Percentiles rank a stretch among this genome's conserved stretches.
Conservation (phyloP, 2,888 invertebrate species). For the Limnephilus lunatus region DNA sequence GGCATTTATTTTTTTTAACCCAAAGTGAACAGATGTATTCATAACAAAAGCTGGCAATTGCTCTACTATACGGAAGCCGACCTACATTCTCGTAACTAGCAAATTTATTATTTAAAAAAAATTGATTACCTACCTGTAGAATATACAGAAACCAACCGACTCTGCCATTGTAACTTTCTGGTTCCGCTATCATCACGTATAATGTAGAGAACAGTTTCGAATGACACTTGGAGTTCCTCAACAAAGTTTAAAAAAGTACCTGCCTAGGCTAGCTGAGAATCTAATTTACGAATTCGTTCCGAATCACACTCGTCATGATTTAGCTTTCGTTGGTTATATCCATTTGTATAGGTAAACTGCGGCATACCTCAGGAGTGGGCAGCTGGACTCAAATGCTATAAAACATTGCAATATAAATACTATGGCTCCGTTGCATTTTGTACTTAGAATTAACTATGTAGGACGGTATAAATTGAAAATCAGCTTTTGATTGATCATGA, state of each 20-base stretch:
- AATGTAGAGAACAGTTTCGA: not conserved
- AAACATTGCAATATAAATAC: not conserved
- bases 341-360: not conserved
- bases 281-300: constrained; percentile 32
- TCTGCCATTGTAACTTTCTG: not conserved
- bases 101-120: not conserved
- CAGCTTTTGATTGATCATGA: not conserved
- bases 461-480: not conserved
- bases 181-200: not conserved
- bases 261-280: not conserved
- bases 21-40: not conserved
- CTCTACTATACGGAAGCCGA: not conserved
- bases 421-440: not conserved
- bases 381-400: not conserved
- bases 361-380: constrained; percentile 12
- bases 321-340: not conserved
- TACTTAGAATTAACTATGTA: not conserved
- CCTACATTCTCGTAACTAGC: not conserved
- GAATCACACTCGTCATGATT: constrained; percentile 14
- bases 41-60: not conserved
- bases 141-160: not conserved
- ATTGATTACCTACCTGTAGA: not conserved
- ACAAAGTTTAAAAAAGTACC: not conserved
- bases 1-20: not conserved
- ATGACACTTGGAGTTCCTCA: constrained; percentile 7